Percentiles rank a stretch among this genome's conserved stretches.
phyloP scores from a whole-genome alignment of 2,113 vertebrate species.

The Micronycteris hirsuta region DNA sequence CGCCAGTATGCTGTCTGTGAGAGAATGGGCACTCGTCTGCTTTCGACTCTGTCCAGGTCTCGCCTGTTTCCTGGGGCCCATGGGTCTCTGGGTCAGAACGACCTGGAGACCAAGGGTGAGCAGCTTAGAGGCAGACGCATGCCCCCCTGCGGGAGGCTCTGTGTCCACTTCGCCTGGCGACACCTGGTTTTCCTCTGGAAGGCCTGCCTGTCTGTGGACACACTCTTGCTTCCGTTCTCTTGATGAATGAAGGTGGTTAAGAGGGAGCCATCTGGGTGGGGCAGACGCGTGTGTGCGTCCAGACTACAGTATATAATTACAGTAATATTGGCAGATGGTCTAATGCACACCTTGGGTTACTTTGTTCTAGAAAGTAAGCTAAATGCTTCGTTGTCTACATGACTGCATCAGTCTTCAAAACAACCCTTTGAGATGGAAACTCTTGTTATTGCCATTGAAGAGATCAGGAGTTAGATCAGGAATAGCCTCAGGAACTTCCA shows the following conservation, averaged over 20 bases:
- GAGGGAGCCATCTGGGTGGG: background rate
- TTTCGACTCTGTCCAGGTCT: background rate
- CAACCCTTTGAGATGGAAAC: background rate
- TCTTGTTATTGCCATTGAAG: background rate
- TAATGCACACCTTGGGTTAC: background rate
- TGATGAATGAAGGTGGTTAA: background rate
- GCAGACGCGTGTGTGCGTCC: background rate
- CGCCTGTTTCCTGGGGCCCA: background rate
- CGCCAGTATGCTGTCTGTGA: background rate
- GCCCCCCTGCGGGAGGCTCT: background rate
- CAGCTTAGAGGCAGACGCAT: too few relatives aligned
- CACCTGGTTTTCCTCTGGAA: background rate
- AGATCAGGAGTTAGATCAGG: background rate
- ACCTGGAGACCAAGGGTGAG: background rate
- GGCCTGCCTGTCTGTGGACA: background rate
- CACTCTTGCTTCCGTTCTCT: background rate
- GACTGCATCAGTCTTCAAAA: background rate
- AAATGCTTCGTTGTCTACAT: background rate
- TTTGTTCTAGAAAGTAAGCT: background rate
- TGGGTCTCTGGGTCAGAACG: background rate
- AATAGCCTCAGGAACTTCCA: background rate
- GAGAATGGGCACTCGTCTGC: background rate
- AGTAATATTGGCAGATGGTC: background rate
- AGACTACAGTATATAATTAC: background rate
- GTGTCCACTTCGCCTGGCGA: background rate